phyloP scores from a whole-genome alignment of 2,888 invertebrate species.

The Tromatobia lineatoria region DNA sequence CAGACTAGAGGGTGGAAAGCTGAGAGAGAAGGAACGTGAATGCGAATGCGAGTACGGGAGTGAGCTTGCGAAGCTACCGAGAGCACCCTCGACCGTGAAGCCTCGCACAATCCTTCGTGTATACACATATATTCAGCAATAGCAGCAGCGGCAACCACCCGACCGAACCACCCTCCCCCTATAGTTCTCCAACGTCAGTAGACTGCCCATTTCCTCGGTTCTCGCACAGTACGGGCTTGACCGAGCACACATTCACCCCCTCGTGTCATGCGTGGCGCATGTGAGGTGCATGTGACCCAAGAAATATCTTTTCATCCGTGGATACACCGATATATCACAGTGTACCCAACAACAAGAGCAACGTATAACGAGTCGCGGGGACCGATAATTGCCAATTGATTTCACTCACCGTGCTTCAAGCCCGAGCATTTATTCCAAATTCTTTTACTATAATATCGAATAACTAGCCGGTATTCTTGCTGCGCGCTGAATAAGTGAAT shows the following conservation, averaged over 20 bases:
- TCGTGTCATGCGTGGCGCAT: slow-evolving; percentile 52
- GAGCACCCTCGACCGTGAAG: slow-evolving; percentile 56
- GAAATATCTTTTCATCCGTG: slow-evolving; percentile 43
- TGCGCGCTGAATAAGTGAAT: no score
- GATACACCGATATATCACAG: slow-evolving; percentile 31
- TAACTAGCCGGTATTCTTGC: not conserved
- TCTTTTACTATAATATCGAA: not conserved
- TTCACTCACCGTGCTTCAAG: slow-evolving; percentile 49
- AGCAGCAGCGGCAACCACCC: slow-evolving; percentile 9
- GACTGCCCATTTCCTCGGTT: slow-evolving; percentile 66
- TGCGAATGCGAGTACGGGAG: slow-evolving; percentile 52
- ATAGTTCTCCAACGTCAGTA: slow-evolving; percentile 46
- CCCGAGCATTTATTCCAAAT: slow-evolving; percentile 4
- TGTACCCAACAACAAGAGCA: slow-evolving; percentile 16
- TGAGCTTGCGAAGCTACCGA: slow-evolving; percentile 49
- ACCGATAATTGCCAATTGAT: slow-evolving; percentile 70
- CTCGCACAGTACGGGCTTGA: slow-evolving; percentile 43
- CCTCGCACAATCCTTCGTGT: slow-evolving; percentile 56
- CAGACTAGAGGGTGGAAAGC: slow-evolving; percentile 36
- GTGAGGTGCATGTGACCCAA: slow-evolving; percentile 48
- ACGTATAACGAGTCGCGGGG: slow-evolving; percentile 18
- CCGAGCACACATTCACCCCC: slow-evolving; percentile 45
- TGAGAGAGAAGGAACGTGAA: slow-evolving; percentile 45
- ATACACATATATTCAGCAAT: slow-evolving; percentile 36
- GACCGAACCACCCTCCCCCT: slow-evolving; percentile 45